Base-by-base conservation (phyloP, 1,140 invertebrate genomes). In the Drosophila carrolli region DNA sequence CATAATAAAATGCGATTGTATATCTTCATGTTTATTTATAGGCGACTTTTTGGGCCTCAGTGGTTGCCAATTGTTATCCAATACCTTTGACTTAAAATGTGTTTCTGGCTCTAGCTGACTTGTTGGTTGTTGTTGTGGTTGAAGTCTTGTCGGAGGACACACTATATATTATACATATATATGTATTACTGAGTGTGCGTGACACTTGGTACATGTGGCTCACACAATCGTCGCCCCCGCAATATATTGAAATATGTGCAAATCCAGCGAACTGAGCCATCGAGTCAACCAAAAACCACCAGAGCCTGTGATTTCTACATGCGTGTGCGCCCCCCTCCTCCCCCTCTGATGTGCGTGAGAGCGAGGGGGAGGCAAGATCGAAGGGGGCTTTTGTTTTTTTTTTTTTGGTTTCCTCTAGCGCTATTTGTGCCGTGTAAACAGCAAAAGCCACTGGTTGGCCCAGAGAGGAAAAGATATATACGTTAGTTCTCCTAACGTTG, bases 141-240 rank as follows among this genome's bases (percentile, higher is more conserved):
- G 63, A 38, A 53, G 58, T 44, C 23, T 54, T 60, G 59, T 48
- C 43, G 55, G 62, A 56, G 74, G 48, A 66, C 58, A 63, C 59
- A 47, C 27, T 16, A 50, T 50, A 50, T n/a, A 47, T 13, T 32
- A 32, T 27, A 32, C 14, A 5, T 27, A 32, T 29, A 5, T 4
- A n/a, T n/a, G 2, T n/a, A 5, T 43, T 23, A n/a, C 35, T 55
- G 27, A 51, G 75, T 82, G 63, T 82, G 82, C 67, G 83, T 88
- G 82, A 88, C 75, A 88, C 83, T 86, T 78, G 77, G 82, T 76
- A 76, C 72, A 84, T 66, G 83, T 85, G 81, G 79, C 83, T 79
- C 80, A 88, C 83, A 79, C 83, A 83, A 68, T 68, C 79, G 54
- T 54, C 68, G 83, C 83, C 84, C 83, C 84, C 83, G 61, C 65